Conservation (phyloP, 2,113 vertebrate species). For the Bos indicus region DNA sequence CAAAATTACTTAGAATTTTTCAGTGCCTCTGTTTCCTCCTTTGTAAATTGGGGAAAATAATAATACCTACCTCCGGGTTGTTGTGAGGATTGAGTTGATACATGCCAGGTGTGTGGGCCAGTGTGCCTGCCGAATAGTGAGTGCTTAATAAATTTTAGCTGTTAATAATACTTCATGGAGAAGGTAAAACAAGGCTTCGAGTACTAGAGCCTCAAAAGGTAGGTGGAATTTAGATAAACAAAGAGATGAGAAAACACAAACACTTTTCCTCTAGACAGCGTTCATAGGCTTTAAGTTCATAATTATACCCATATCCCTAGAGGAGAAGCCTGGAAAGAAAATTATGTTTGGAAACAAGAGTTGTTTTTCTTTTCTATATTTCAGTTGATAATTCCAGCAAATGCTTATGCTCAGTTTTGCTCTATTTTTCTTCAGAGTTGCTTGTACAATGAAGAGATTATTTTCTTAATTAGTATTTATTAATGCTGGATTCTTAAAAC, state of each 20-base stretch:
- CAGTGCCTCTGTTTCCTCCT: neutral
- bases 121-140: neutral
- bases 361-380: conserved; percentile 32
- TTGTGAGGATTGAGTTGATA: neutral
- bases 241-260: neutral
- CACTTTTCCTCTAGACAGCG: neutral
- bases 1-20: neutral
- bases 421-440: conserved; percentile 30
- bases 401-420: neutral
- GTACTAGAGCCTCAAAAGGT: neutral
- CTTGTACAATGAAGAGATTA: neutral
- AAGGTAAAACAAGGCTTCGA: neutral
- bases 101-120: neutral
- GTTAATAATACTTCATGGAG: neutral
- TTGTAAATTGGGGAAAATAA: neutral
- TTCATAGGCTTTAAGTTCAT: neutral
- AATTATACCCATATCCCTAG: neutral
- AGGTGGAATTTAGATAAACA: conserved; percentile 22
- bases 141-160: neutral
- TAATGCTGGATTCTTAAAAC: conserved; percentile 34
- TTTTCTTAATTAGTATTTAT: conserved; percentile 30
- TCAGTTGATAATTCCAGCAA: conserved; percentile 25
- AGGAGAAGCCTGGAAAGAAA: conserved; percentile 25
- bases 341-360: neutral
- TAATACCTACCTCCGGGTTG: neutral